phyloP scores from a whole-genome alignment of 2,888 invertebrate genomes.

The Drosophila buzzatii region DNA sequence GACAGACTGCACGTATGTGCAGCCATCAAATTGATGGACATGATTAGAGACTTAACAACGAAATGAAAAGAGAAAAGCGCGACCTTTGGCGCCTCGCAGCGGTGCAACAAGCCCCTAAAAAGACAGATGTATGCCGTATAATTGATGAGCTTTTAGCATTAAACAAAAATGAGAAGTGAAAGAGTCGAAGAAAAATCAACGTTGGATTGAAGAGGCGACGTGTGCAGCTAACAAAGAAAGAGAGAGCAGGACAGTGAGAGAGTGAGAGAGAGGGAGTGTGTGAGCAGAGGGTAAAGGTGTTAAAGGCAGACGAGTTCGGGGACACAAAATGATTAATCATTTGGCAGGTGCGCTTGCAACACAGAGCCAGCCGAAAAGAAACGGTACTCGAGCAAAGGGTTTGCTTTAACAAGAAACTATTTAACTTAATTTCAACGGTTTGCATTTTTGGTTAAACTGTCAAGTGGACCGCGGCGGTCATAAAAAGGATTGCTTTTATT shows the following conservation, averaged over 20 bases:
- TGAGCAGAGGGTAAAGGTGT: constrained; percentile 58
- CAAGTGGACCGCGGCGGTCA: constrained; percentile 65
- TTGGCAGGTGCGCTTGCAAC: constrained; percentile 79
- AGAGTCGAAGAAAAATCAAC: constrained; percentile 14
- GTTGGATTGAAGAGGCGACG: constrained; percentile 34
- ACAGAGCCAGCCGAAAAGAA: constrained; percentile 34
- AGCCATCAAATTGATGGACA: constrained; percentile 79
- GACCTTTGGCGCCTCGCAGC: constrained; percentile 72
- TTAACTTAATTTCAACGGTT: constrained; percentile 77
- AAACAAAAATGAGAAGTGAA: constrained; percentile 44
- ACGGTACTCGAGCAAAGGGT: constrained; percentile 67
- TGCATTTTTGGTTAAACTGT: constrained; percentile 75
- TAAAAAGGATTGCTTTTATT: constrained; percentile 73
- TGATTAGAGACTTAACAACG: constrained; percentile 69
- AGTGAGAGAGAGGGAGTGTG: constrained; percentile 8
- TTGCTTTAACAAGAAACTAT: constrained; percentile 80
- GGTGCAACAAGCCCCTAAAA: constrained; percentile 42
- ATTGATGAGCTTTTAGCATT: constrained; percentile 83
- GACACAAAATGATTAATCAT: constrained; percentile 83
- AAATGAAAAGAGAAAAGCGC: constrained; percentile 70
- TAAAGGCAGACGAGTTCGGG: constrained; percentile 52
- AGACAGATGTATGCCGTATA: constrained; percentile 73
- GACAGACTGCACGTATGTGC: constrained; percentile 1
- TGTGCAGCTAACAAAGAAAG: constrained; percentile 36
- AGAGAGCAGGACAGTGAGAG: constrained; percentile 1